These are phyloP conservation scores for Halisarca cf. caerulea DNA, from an alignment of 37 sponge, comb jelly and placozoan genomes.

Conservation along the genomic window DNA sequence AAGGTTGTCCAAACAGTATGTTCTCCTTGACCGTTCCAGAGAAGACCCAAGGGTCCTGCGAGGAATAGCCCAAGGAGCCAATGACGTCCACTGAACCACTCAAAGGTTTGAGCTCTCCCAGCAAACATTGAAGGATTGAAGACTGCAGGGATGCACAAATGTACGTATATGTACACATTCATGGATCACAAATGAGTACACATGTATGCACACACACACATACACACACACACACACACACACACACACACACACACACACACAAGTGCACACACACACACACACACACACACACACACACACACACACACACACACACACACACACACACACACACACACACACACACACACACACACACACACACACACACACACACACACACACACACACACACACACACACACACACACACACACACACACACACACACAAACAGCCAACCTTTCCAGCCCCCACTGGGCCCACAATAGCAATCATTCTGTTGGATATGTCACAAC, in stretches of 20 bases:
- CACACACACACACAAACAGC: neutral
- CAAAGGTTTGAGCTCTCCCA: constrained; percentile 50
- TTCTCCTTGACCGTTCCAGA: constrained; percentile 63
- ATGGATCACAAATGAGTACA: neutral
- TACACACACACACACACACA: too few species aligned
- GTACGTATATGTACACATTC: too few species aligned
- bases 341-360: too few species aligned
- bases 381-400: too few species aligned
- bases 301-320: too few species aligned
- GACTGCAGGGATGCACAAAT: constrained; percentile 18
- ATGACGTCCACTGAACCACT: constrained; percentile 19
- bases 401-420: neutral
- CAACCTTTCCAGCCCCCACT: constrained; percentile 50
- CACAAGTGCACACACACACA: too few species aligned
- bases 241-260: too few species aligned
- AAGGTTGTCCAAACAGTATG: constrained; percentile 50
- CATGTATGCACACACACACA: too few species aligned
- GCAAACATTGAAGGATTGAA: constrained; percentile 40
- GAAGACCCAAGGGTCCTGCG: constrained; percentile 62
- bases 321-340: too few species aligned
- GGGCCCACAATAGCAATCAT: constrained; percentile 43
- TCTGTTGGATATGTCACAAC: constrained; percentile 1
- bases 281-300: too few species aligned
- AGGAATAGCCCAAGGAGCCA: constrained; percentile 38
- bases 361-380: too few species aligned